Evolutionary conservation across 35 echinoderm and acorn worm genomes (phyloP).

Genomic region (Hemicentrotus pulcherrimus): DNA sequence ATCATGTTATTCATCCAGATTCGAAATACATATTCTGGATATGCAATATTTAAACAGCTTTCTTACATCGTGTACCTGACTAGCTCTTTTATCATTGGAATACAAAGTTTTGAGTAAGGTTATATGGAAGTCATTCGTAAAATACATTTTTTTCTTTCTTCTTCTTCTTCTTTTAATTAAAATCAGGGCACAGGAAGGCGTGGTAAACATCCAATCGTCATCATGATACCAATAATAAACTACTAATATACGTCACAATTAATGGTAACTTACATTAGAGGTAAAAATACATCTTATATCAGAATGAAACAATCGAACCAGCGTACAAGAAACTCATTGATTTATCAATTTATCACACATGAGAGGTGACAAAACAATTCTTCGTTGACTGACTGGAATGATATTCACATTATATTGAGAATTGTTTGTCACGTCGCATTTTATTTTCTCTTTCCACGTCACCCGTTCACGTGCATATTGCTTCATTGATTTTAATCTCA

Average conservation of each 20-base stretch:
- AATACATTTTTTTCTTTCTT: no score
- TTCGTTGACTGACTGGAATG: not conserved
- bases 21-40: no score
- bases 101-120: no score
- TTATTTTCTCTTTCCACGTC: not conserved
- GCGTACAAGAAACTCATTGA: not conserved
- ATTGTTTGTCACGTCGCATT: not conserved
- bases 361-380: not conserved
- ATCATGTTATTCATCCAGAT: no score
- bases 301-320: not conserved
- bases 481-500: conserved; percentile 5
- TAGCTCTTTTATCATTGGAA: no score
- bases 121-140: no score
- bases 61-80: no score
- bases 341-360: not conserved
- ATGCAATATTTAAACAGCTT: no score
- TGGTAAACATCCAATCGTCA: no score
- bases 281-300: not conserved
- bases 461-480: not conserved
- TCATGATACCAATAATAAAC: not conserved
- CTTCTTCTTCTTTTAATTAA: no score
- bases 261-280: not conserved
- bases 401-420: not conserved
- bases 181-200: no score
- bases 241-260: not conserved